Conservation (phyloP, 53 echinoderm and acorn worm species). For the Crossaster papposus region DNA sequence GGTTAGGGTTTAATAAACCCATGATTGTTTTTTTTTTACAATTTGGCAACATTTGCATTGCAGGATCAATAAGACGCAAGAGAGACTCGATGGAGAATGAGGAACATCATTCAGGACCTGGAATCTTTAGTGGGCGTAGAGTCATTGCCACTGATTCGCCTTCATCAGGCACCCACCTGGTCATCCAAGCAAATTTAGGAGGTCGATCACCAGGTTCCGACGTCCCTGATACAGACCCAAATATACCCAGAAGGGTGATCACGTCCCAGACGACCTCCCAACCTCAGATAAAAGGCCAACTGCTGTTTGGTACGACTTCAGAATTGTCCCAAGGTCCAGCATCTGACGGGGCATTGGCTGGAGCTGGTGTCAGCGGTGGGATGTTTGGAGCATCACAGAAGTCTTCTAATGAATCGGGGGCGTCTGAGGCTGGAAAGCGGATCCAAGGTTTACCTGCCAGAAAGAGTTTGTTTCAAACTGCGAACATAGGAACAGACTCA, state of each 20-base stretch:
- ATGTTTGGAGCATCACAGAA: conserved; percentile 2
- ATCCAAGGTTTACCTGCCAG: conserved; percentile 1
- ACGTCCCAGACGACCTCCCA: neutral
- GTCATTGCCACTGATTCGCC: conserved; percentile 49
- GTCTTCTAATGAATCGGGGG: neutral
- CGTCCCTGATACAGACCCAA: conserved; percentile 12
- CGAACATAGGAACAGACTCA: neutral
- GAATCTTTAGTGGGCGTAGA: conserved; percentile 32
- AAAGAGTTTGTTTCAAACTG: conserved; percentile 17
- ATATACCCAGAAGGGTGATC: conserved; percentile 8
- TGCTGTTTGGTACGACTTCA: conserved; percentile 25
- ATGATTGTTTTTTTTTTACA: neutral
- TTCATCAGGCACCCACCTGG: conserved; percentile 38
- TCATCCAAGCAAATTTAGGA: conserved; percentile 36
- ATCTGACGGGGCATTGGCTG: neutral
- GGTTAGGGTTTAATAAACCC: neutral
- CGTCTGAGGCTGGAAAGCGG: neutral
- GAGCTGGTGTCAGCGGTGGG: conserved; percentile 3
- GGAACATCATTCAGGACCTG: neutral
- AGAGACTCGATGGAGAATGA: neutral
- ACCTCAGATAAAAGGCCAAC: neutral
- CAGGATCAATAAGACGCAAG: neutral
- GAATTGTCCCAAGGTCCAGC: neutral
- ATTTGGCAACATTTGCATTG: neutral
- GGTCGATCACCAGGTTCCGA: conserved; percentile 19